Evolutionary conservation across 1,140 invertebrate genomes (phyloP).

Genomic region (Luehdorfia chinensis): DNA sequence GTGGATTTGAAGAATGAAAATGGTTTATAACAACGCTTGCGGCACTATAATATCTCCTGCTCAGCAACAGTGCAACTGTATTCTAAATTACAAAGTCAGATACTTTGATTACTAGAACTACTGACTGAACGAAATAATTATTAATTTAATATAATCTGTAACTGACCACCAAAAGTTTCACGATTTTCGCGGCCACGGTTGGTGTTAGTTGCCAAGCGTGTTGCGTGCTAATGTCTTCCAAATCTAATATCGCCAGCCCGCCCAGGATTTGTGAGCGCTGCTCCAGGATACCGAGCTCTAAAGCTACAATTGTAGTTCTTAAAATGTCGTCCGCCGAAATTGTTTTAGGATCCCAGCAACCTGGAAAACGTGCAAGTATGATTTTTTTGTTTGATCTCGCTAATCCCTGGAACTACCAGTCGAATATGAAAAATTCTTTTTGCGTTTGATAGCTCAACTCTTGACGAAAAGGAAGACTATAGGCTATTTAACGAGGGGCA

Average conservation of each 20-base stretch:
- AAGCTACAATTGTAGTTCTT: conserved; percentile 82
- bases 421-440: no score
- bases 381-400: not conserved
- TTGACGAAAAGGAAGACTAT: no score
- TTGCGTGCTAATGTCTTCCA: conserved; percentile 82
- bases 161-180: conserved; percentile 83
- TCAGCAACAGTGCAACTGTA: no score
- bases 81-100: no score
- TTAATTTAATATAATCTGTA: not conserved
- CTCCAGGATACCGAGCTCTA: conserved; percentile 86
- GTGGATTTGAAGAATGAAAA: no score
- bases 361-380: conserved; percentile 50
- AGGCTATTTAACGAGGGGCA: no score
- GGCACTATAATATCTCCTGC: no score
- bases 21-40: no score
- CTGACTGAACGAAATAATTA: no score
- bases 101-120: no score
- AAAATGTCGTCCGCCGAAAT: conserved; percentile 84
- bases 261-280: conserved; percentile 86
- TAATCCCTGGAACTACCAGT: no score
- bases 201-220: conserved; percentile 87
- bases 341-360: conserved; percentile 85
- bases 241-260: conserved; percentile 85
- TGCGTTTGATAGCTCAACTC: no score
- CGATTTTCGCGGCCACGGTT: conserved; percentile 79